phyloP scores from a whole-genome alignment of 2,888 invertebrate species.

The Aplocera efformata region DNA sequence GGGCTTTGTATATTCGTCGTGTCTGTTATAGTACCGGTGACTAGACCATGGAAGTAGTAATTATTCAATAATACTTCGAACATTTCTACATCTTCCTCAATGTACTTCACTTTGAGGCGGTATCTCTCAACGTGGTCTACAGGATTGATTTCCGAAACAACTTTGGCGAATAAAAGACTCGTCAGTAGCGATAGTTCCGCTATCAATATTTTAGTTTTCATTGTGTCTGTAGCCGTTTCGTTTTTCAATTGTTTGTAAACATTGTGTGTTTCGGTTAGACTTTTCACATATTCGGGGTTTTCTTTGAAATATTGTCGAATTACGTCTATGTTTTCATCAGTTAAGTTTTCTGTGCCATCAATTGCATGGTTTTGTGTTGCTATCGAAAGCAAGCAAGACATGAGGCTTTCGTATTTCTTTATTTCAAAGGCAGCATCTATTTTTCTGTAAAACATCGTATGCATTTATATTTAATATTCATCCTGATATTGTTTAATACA shows the following conservation, averaged over 20 bases:
- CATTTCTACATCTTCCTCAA: slow-evolving; percentile 84
- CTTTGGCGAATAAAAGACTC: slow-evolving; percentile 77
- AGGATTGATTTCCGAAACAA: slow-evolving; percentile 83
- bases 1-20: slow-evolving; percentile 49
- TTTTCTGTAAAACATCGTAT: slow-evolving; percentile 46
- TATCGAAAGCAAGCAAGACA: slow-evolving; percentile 41
- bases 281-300: slow-evolving; percentile 32
- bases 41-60: slow-evolving; percentile 77
- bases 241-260: slow-evolving; percentile 38
- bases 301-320: slow-evolving; percentile 37
- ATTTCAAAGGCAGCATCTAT: slow-evolving; percentile 55
- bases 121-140: slow-evolving; percentile 93
- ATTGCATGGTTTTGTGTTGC: background rate
- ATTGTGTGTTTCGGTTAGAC: slow-evolving; percentile 38
- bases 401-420: slow-evolving; percentile 53
- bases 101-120: slow-evolving; percentile 85
- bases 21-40: slow-evolving; percentile 52
- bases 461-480: too few relatives aligned
- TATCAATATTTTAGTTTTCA: slow-evolving; percentile 44
- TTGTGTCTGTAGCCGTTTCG: slow-evolving; percentile 26
- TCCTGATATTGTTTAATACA: too few relatives aligned
- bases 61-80: slow-evolving; percentile 78
- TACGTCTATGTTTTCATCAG: slow-evolving; percentile 2
- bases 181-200: slow-evolving; percentile 59
- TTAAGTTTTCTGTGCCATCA: background rate